phyloP scores from a whole-genome alignment of 2,113 vertebrate species.

The Brachyistius frenatus region DNA sequence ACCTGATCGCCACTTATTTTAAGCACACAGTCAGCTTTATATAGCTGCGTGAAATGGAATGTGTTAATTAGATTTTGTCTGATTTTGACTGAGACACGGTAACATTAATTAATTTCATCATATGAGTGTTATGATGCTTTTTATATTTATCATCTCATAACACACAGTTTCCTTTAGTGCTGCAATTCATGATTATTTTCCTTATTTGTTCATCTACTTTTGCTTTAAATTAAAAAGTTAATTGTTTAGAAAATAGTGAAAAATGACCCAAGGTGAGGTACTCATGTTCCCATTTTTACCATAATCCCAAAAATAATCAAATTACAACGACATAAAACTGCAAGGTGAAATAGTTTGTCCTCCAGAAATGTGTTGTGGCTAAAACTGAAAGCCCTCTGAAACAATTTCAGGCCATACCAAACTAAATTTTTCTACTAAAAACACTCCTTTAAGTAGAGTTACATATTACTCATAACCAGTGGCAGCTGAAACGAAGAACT shows the following conservation, averaged over 20 bases:
- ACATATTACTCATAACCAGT: not conserved
- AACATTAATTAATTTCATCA: not conserved
- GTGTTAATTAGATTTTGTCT: slow-evolving; percentile 49
- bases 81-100: slow-evolving; percentile 12
- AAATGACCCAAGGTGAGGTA: no score
- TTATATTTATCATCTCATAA: not conserved
- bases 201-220: not conserved
- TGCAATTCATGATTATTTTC: not conserved
- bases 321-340: not conserved
- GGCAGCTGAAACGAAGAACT: not conserved
- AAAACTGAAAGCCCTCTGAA: no score
- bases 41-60: slow-evolving; percentile 39
- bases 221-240: not conserved
- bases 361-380: no score
- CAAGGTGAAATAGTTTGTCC: no score
- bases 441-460: not conserved
- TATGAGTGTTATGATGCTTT: not conserved
- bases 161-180: not conserved
- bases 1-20: slow-evolving; percentile 29
- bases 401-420: not conserved
- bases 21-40: slow-evolving; percentile 21
- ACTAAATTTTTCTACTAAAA: not conserved
- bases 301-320: not conserved
- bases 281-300: not conserved
- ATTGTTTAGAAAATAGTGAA: no score